Percentiles rank a stretch among this genome's conserved stretches.
Conservation (phyloP, 2,113 vertebrate genomes). For the Lepidothrix coronata region DNA sequence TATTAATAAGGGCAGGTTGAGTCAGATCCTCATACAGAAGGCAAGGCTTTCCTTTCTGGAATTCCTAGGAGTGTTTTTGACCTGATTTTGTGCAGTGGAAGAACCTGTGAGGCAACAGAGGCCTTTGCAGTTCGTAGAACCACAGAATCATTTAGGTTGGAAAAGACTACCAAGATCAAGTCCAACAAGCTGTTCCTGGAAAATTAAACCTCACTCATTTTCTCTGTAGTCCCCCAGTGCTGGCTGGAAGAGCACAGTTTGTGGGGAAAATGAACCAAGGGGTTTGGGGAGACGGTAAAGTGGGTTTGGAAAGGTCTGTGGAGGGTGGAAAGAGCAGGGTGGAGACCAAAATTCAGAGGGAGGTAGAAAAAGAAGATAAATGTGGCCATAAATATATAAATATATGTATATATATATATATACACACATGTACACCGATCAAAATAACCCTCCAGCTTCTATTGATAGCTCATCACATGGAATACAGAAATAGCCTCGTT, state of each 20-base stretch:
- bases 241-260: background rate
- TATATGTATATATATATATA: background rate
- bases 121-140: background rate
- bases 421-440: background rate
- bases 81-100: background rate
- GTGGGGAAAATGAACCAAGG: background rate
- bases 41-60: background rate
- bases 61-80: background rate
- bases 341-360: background rate
- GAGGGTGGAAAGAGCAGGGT: background rate
- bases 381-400: background rate
- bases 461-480: background rate
- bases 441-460: background rate
- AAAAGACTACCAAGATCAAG: background rate
- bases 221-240: background rate
- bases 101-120: background rate
- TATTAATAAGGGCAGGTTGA: background rate
- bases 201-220: background rate
- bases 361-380: background rate
- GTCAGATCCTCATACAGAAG: background rate
- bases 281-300: background rate
- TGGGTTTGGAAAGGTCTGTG: background rate
- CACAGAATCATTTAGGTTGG: background rate
- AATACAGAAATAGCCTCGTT: background rate
- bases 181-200: background rate